These are phyloP conservation scores for Beroe forskalii DNA, from an alignment of 37 sponge, comb jelly and placozoan genomes.

Conservation along the genomic window DNA sequence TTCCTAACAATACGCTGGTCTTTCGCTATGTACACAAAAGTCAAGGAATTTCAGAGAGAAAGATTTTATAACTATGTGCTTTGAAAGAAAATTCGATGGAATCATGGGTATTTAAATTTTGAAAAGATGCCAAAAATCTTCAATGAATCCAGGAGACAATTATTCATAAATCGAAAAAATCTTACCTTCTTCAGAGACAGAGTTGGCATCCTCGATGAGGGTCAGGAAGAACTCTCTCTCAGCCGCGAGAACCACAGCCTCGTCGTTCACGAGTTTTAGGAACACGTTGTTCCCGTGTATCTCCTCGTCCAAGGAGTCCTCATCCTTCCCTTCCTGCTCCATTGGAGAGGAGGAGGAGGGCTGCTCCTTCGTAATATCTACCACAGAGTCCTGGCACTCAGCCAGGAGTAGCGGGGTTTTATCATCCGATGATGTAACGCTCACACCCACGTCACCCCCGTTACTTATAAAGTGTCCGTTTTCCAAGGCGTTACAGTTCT, in stretches of 20 bases:
- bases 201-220: slow-evolving; percentile 19
- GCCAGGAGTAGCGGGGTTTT: not conserved
- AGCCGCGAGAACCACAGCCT: not conserved
- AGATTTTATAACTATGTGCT: no score
- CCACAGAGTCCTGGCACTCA: not conserved
- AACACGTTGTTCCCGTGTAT: slow-evolving; percentile 1
- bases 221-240: slow-evolving; percentile 29
- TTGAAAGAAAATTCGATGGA: no score
- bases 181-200: slow-evolving; percentile 56
- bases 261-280: slow-evolving; percentile 37
- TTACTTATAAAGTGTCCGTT: slow-evolving; percentile 21
- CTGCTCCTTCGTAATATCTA: not conserved
- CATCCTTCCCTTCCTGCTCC: not conserved
- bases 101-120: no score
- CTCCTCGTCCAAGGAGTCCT: slow-evolving; percentile 38
- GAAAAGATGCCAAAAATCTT: no score
- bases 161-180: no score
- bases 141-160: no score
- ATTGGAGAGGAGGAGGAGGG: not conserved
- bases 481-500: not conserved
- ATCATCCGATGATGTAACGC: not conserved
- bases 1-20: no score
- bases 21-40: no score
- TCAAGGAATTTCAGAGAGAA: no score
- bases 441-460: not conserved